Conservation (phyloP, 2,888 invertebrate genomes). For the Cataglyphis rosenhaueri region DNA sequence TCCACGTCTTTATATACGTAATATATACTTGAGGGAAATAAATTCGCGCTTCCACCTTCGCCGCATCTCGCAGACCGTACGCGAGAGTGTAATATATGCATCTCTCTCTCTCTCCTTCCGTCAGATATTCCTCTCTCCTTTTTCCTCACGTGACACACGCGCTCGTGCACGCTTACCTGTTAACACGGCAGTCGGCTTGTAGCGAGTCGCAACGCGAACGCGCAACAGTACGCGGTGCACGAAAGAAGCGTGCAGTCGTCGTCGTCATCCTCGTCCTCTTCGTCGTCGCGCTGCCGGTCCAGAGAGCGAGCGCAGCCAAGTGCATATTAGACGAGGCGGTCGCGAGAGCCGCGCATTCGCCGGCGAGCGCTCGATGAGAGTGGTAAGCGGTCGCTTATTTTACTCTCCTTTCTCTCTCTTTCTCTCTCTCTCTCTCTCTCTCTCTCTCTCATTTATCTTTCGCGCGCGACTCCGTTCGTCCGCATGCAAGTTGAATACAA, state of each 20-base stretch:
- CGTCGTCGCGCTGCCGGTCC: constrained; percentile 7
- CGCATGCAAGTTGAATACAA: neutral
- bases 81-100: constrained; percentile 14
- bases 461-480: constrained; percentile 8
- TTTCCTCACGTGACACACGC: constrained; percentile 49
- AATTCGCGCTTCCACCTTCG: constrained; percentile 45
- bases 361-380: constrained; percentile 80
- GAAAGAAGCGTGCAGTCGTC: constrained; percentile 62
- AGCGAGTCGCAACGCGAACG: constrained; percentile 59
- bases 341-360: constrained; percentile 79
- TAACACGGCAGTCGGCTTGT: constrained; percentile 80
- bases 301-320: constrained; percentile 57
- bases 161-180: constrained; percentile 74
- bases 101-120: neutral
- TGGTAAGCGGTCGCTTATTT: constrained; percentile 53
- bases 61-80: constrained; percentile 2
- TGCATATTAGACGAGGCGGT: constrained; percentile 80
- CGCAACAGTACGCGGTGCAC: constrained; percentile 62
- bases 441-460: no score
- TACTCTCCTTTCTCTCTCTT: neutral
- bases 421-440: no score
- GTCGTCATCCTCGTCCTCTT: neutral
- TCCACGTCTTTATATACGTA: neutral
- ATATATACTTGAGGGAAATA: constrained; percentile 6
- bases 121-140: neutral